These are phyloP conservation scores for Azorinus chamasolen DNA, from an alignment of 2,888 invertebrate genomes.

Conservation along the genomic window DNA sequence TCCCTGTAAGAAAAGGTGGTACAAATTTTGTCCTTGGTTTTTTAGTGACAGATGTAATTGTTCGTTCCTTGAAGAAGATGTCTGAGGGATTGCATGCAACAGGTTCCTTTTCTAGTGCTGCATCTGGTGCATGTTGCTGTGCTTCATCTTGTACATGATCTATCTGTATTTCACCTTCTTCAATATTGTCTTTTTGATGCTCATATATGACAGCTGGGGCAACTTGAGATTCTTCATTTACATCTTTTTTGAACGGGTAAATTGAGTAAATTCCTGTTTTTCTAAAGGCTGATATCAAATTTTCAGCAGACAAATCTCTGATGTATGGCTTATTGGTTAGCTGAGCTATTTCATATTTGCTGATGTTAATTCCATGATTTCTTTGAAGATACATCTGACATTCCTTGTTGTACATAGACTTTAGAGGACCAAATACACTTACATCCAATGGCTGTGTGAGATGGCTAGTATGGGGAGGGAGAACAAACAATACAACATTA, in stretches of 20 bases:
- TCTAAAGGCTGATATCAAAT: not conserved
- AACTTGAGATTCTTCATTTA: slow-evolving; percentile 3
- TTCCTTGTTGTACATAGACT: slow-evolving; percentile 29
- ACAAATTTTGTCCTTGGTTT: too few relatives aligned
- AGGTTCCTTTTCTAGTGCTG: too few relatives aligned
- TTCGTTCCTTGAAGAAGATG: too few relatives aligned
- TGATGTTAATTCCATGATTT: slow-evolving; percentile 20
- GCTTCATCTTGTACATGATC: too few relatives aligned
- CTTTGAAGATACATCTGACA: slow-evolving; percentile 11
- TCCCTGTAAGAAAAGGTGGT: too few relatives aligned
- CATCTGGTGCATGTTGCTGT: too few relatives aligned
- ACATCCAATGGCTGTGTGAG: slow-evolving; percentile 46
- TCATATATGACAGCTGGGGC: slow-evolving; percentile 10
- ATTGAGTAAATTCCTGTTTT: slow-evolving; percentile 24
- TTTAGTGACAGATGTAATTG: too few relatives aligned
- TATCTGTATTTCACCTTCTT: too few relatives aligned
- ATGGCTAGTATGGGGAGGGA: slow-evolving; percentile 43
- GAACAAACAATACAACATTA: slow-evolving; percentile 30
- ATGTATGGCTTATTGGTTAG: slow-evolving; percentile 18
- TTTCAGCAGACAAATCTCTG: slow-evolving; percentile 19
- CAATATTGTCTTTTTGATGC: too few relatives aligned
- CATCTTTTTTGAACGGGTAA: slow-evolving; percentile 2
- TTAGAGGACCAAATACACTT: slow-evolving; percentile 38
- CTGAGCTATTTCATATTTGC: slow-evolving; percentile 22
- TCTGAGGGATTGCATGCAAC: too few relatives aligned